Percentiles rank a stretch among this genome's conserved stretches.
Conservation (phyloP, 2,113 vertebrate genomes). For the Phrynosoma blainvillii region DNA sequence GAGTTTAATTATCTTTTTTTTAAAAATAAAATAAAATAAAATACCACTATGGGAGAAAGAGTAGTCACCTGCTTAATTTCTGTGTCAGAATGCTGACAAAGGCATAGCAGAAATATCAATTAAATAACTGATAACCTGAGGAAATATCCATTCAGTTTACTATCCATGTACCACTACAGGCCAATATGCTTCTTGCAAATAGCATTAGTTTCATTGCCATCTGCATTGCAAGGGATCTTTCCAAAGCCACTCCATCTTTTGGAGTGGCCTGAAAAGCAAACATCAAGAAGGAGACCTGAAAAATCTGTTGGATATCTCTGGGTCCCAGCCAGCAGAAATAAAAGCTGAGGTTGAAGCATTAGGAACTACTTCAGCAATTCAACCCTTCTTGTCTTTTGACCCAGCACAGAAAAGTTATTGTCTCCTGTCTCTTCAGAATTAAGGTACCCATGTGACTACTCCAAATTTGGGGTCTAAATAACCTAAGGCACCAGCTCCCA, state of each 20-base stretch:
- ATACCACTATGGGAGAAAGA: background rate
- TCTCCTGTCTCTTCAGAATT: too few relatives aligned
- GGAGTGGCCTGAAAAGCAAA: background rate
- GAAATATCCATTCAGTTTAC: background rate
- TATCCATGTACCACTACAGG: background rate
- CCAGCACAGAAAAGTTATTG: too few relatives aligned
- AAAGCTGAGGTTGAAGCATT: too few relatives aligned
- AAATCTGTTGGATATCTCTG: background rate
- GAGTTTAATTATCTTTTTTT: too few relatives aligned
- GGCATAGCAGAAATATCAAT: background rate
- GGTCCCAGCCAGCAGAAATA: background rate
- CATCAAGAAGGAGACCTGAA: background rate
- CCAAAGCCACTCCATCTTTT: background rate
- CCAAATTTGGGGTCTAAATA: too few relatives aligned
- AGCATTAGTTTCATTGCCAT: background rate
- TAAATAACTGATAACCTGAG: background rate
- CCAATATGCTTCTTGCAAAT: background rate
- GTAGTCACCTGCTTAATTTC: background rate
- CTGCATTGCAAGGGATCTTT: background rate
- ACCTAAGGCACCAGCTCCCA: too few relatives aligned
- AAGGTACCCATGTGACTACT: too few relatives aligned
- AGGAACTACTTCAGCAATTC: too few relatives aligned
- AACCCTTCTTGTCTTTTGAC: too few relatives aligned
- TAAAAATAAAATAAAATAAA: too few relatives aligned
- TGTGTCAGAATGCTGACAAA: too few relatives aligned